Evolutionary conservation across 92 coral and sea anemone species (phyloP), one percentile per base, ranked within the genome.

Genomic region (Phymanthus crucifer): DNA sequence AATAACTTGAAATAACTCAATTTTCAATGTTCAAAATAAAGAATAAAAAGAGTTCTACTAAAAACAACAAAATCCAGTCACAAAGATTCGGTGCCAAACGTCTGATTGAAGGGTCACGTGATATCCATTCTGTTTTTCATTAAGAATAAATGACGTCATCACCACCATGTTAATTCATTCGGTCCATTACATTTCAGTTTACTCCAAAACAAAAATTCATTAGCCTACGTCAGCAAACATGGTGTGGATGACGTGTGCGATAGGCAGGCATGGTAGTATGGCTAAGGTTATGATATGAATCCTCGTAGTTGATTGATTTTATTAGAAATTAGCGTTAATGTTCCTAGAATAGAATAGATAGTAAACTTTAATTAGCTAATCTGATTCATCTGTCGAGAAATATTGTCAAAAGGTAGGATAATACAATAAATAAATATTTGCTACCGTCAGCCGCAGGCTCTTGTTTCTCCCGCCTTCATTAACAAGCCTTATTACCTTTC

Each of bases 391-490:
- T 54, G n/a, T 54, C 24, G 47, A 48, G 27, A 48, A 74, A 47
- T 61, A 76, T 21, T 77, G 72, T 82, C 75, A 40, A 27, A 80
- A 74, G 80, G 73, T 73, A 75, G 69, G 74, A 73, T 57, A 64
- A 75, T 54, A 73, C 70, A 61, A 72, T 46, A 81, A 82, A 80
- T 37, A 40, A 80, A 61, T 72, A 80, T 71, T 77, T 80, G 84
- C 80, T 82, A 82, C 86, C 86, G 86, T 48, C 38, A 54, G 14
- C n/a, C n/a, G n/a, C n/a, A 43, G 48, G 14, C 2, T 43, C 48
- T 17, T 17, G 10, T 43, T 43, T 43, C 48, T 43, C 10, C 10
- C 10, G 43, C 43, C 43, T 6, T 4, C 4, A 38, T 4, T 38
- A 38, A 10, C 43, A n/a, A n/a, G n/a, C n/a, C n/a, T n/a, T n/a